These are phyloP conservation scores for Peromyscus leucopus DNA, from an alignment of 2,113 vertebrate species.

Conservation along the genomic window DNA sequence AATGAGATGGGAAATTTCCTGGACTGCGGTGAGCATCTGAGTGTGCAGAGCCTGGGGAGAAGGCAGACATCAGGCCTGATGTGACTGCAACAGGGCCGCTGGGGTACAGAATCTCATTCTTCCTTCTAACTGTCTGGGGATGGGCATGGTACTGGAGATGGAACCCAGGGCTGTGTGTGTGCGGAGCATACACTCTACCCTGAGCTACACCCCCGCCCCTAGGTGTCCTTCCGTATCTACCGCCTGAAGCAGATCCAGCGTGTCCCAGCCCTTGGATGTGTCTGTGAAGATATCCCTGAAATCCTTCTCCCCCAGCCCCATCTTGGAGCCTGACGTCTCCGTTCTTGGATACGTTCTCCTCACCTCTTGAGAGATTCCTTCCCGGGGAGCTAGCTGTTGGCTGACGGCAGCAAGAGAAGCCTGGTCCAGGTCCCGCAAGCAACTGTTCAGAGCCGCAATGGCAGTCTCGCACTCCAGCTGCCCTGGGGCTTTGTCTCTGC, in stretches of 20 bases:
- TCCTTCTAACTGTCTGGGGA: neutral
- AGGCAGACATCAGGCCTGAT: neutral
- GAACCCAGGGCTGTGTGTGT: neutral
- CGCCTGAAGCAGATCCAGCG: neutral
- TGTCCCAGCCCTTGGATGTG: neutral
- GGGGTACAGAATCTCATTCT: neutral
- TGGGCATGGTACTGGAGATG: too few species aligned
- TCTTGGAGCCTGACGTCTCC: neutral
- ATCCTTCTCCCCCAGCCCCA: neutral
- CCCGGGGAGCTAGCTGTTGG: constrained; percentile 95
- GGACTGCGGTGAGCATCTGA: constrained; percentile 98
- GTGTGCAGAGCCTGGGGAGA: constrained; percentile 93
- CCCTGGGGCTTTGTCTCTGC: constrained; percentile 97
- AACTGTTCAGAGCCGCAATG: constrained; percentile 95
- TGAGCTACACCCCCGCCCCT: neutral
- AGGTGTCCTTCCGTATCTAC: neutral
- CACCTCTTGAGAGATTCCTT: constrained; percentile 98
- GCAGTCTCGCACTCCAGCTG: constrained; percentile 97
- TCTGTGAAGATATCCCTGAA: neutral
- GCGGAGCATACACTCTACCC: neutral
- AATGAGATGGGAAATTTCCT: constrained; percentile 97
- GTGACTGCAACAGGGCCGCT: neutral
- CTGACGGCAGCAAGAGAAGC: constrained; percentile 97
- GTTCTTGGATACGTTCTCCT: constrained; percentile 19
- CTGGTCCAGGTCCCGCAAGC: constrained; percentile 97